Base-by-base conservation (phyloP, 1,140 invertebrate genomes). In the Diorhabda elongata region DNA sequence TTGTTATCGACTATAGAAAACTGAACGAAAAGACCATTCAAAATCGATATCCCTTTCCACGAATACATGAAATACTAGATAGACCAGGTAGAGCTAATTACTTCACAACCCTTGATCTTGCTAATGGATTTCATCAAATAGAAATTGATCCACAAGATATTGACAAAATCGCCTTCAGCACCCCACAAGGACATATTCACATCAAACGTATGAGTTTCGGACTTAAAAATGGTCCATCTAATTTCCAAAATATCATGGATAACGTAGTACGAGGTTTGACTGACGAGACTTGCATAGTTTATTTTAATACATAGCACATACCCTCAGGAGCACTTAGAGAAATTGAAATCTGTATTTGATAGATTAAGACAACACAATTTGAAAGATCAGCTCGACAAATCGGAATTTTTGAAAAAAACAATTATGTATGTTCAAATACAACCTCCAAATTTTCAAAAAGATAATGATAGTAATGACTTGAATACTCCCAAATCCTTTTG, bases 231-330 rank as follows among this genome's bases (percentile, higher is more conserved):
- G 74, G 78, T 8, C 79, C 77, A 8, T 59, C 58, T 5, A 59
- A 5, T 5, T 59, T 59, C 3, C 79, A 83, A 73, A 66, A 80
- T 59, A 69, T 77, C 5, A 79, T 84, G 75, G 76, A 83, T 76
- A 59, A 59, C 11, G 58, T 59, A 5, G 5, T 84, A 8, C 71
- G 61, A 26, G 75, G 74, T 5, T 69, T 81, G 4, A 64, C 74
- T 61, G 69, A 72, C n/a, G 62, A 69, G 9, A 69, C 62, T 3
- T 75, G 74, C 56, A 75, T 77, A 11, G 75, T 81, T 41, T 63
- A 26, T 59, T 59, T 59, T 59, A 59, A 59, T 59, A 8, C 11
- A 59, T 42, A 59, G 9, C 11, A 59, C 58, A 8, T 59, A 1
- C 41, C 11, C 11, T 5, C 5, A 59, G 11, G 58, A 2, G 2